Evolutionary conservation across 1,140 invertebrate species (phyloP).

Genomic region (Trinorchestia longiramus): DNA sequence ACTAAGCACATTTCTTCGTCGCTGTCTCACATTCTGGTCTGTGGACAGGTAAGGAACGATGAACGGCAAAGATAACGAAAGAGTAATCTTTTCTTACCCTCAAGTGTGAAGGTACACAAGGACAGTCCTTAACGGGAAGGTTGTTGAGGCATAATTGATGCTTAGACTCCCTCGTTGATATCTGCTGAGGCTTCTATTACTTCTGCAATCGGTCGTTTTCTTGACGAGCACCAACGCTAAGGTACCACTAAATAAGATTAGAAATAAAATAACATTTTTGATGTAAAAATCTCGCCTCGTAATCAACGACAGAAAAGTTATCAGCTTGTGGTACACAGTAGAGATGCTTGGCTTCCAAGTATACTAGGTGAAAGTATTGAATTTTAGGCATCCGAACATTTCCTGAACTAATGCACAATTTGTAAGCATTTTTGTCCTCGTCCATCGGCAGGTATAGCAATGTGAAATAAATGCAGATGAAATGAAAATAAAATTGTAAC

Average conservation of each 20-base stretch:
- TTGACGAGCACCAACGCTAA: background rate
- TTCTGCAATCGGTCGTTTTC: background rate
- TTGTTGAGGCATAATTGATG: slow-evolving; percentile 24
- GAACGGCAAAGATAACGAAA: background rate
- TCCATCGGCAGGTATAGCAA: background rate
- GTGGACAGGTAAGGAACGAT: background rate
- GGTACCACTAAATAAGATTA: background rate
- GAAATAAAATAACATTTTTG: background rate
- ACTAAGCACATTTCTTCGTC: slow-evolving; percentile 16
- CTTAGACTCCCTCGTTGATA: background rate
- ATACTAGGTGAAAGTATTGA: too few species aligned
- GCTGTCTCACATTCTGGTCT: background rate
- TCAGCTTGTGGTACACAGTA: background rate
- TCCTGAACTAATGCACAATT: too few species aligned
- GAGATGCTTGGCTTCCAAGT: background rate
- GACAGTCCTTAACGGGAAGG: background rate
- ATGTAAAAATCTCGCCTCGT: background rate
- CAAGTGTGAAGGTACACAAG: slow-evolving; percentile 7
- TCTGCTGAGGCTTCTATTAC: background rate
- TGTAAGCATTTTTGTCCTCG: background rate
- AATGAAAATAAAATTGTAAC: background rate
- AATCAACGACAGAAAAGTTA: background rate
- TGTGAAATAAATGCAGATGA: background rate
- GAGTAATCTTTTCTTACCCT: slow-evolving; percentile 14
- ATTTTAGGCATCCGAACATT: too few species aligned